Evolutionary conservation across 1,140 invertebrate species (phyloP).

Genomic region (Mactra quadrangularis): DNA sequence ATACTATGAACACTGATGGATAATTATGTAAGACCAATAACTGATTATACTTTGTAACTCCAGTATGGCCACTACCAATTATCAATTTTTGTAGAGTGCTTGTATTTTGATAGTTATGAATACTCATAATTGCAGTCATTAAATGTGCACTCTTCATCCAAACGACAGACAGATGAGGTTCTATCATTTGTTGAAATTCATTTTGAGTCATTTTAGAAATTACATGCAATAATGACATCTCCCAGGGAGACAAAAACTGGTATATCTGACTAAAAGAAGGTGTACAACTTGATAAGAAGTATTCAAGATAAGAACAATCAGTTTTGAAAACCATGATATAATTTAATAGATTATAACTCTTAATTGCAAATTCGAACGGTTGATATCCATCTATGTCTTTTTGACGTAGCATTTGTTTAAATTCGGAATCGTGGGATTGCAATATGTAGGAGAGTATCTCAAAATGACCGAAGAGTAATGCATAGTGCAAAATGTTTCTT

Average conservation of each 20-base stretch:
- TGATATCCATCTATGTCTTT: background rate
- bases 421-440: background rate
- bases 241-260: slow-evolving; percentile 13
- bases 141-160: slow-evolving; percentile 1
- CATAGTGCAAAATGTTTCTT: slow-evolving; percentile 30
- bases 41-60: background rate
- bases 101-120: background rate
- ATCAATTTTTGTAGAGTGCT: background rate
- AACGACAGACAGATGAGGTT: slow-evolving; percentile 1
- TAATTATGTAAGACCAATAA: background rate
- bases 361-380: background rate
- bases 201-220: background rate
- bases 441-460: background rate
- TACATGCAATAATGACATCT: background rate
- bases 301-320: background rate
- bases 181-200: background rate
- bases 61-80: background rate
- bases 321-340: background rate
- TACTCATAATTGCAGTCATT: background rate
- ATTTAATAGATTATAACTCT: background rate
- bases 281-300: background rate
- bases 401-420: background rate
- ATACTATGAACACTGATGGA: background rate
- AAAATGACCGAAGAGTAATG: background rate
- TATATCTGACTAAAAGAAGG: background rate